Base-by-base conservation (phyloP, 2,888 invertebrate species). In the Agriopis leucophaearia region DNA sequence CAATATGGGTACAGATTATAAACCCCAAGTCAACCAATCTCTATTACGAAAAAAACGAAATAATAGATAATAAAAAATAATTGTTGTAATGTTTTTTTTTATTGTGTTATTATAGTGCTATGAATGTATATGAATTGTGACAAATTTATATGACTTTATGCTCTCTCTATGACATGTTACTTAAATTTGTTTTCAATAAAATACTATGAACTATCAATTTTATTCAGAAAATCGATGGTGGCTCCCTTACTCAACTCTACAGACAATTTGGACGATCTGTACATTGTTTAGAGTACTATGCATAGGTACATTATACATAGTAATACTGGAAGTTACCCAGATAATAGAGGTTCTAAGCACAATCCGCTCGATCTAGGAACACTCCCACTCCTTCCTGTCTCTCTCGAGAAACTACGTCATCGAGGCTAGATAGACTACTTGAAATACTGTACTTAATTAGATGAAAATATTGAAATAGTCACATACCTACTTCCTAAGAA, bases 301-400 rank as follows among this genome's bases (percentile, higher is more conserved):
- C 8, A 10, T 9, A 16, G 16, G 16, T 16, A 47, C 47, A 47
- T 10, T 27, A 27, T 27, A 27, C 27, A 3, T 27, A 27, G n/a
- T 47, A n/a, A 44, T 44, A 44, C n/a, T 55, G 15, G 52, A 52
- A 57, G 52, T 55, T 38, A 56, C 44, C 59, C n/a, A 65, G 55
- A 55, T 56, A 45, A 40, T 51, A 16, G 56, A 64, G 60, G 50
- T 42, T 27, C 59, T 57, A 64, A 51, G 9, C 55, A 16, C 52
- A 64, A 54, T 59, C 52, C 10, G 35, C 35, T 2, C 57, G 47
- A 68, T 66, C 61, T 72, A 70, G 72, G 71, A 77, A 67, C 71
- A 13, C 70, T 77, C 80, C 81, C 80, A 81, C 81, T 74, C 76
- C 72, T 68, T 81, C 81, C 81, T 75, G 77, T 8, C 44, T 7